phyloP scores from a whole-genome alignment of 2,888 invertebrate genomes.

The Dryobotodes eremita region DNA sequence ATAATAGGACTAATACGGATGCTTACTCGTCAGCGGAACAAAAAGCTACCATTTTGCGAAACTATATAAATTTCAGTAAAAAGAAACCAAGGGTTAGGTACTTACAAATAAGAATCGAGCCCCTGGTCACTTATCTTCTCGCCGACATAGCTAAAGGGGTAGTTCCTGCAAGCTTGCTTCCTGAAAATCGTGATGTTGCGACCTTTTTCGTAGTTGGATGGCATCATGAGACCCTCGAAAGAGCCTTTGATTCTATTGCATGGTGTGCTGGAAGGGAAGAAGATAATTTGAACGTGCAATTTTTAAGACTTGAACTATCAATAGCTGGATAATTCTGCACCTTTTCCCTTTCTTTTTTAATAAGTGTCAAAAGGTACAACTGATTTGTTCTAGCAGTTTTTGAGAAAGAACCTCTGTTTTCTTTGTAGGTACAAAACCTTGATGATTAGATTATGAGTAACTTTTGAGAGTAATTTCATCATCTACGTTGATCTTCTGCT shows the following conservation, averaged over 20 bases:
- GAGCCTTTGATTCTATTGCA: slow-evolving; percentile 94
- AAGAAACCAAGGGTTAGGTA: neutral
- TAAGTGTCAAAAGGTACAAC: neutral
- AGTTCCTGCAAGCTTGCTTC: slow-evolving; percentile 94
- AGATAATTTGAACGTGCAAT: neutral
- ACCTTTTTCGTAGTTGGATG: slow-evolving; percentile 90
- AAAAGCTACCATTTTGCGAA: neutral
- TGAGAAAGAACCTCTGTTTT: neutral
- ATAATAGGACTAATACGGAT: neutral
- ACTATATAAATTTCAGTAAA: neutral
- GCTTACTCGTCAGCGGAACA: too few relatives aligned
- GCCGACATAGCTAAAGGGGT: slow-evolving; percentile 84
- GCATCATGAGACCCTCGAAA: slow-evolving; percentile 94
- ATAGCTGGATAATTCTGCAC: neutral
- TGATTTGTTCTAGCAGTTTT: neutral
- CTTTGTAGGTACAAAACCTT: neutral
- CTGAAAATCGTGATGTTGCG: slow-evolving; percentile 92
- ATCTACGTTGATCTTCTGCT: neutral
- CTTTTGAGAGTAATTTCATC: neutral
- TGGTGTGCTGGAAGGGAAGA: slow-evolving; percentile 82
- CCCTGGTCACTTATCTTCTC: slow-evolving; percentile 83
- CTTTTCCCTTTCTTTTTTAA: neutral
- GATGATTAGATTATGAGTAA: too few relatives aligned
- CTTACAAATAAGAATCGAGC: slow-evolving; percentile 91
- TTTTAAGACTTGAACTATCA: neutral